Evolutionary conservation across 2,888 invertebrate species (phyloP), one percentile per base, ranked within the genome.

Genomic region (Caenorhabditis japonica): DNA sequence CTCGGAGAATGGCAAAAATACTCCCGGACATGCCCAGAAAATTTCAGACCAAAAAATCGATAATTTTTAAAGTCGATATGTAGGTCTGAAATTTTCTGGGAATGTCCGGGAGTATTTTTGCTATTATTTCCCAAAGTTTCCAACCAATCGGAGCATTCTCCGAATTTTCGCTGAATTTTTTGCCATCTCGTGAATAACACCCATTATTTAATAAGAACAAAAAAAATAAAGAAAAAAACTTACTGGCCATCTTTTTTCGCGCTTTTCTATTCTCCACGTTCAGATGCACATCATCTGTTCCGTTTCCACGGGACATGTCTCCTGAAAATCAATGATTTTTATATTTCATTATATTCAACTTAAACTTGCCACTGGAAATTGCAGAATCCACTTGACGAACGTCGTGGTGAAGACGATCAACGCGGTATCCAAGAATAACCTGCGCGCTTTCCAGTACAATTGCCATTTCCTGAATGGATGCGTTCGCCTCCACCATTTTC

Each of bases 391-490:
- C 15, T 12, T 34, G 30, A 17, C 55, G 33, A 5, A 55, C 55
- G 23, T 73, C 73, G 15, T 41, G 3, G 12, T 46, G 56, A 5
- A 61, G 58, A 7, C 61, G 60, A 34, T 73, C 73, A 13, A 73
- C 68, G 19, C 73, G 66, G 51, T 38, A 51, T 2, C 51, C 44
- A 21, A 62, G 17, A 7, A 73, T 27, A 3, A 47, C 43, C 19
- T 68, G 66, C 1, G 68, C 53, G 25, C 52, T 30, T n/a, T 73
- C 73, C 10, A 73, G 43, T 7, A 73, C 60, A 33, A 66, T 30
- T 1, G 72, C 49, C 59, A 66, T 60, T 13, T 72, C 72, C 13
- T 64, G 64, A 13, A 72, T 64, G 4, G 64, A 55, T 4, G 56
- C 55, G 1, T 60, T 53, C 0, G 47, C 44, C 12, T 43, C 27